Conservation (phyloP, 2,113 vertebrate genomes). For the Thermophis baileyi region DNA sequence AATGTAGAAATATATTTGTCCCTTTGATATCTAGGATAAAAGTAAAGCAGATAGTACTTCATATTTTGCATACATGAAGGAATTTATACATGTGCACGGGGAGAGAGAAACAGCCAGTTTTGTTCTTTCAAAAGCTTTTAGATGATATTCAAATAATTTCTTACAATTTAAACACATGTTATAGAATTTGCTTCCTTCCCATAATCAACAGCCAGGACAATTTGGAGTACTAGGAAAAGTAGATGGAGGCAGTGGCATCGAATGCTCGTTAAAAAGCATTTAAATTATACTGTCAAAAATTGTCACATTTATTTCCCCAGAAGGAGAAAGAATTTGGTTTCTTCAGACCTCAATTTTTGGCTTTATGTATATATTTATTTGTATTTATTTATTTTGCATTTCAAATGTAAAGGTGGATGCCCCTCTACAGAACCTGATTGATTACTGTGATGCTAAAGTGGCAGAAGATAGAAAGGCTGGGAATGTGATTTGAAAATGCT, state of each 20-base stretch:
- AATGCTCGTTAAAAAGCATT: slow-evolving; percentile 69
- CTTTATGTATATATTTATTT: slow-evolving; percentile 34
- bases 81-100: background rate
- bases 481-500: slow-evolving; percentile 17
- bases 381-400: slow-evolving; percentile 39
- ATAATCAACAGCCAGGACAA: slow-evolving; percentile 72
- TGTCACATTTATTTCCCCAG: slow-evolving; percentile 56
- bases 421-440: slow-evolving; percentile 44
- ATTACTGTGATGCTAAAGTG: slow-evolving; percentile 36
- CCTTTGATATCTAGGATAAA: slow-evolving; percentile 32
- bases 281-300: slow-evolving; percentile 76
- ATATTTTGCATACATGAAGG: slow-evolving; percentile 42
- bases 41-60: slow-evolving; percentile 54
- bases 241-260: slow-evolving; percentile 67
- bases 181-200: slow-evolving; percentile 66
- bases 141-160: slow-evolving; percentile 69
- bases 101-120: slow-evolving; percentile 20
- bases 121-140: slow-evolving; percentile 64
- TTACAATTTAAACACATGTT: slow-evolving; percentile 71
- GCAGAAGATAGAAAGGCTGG: slow-evolving; percentile 34
- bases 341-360: slow-evolving; percentile 51
- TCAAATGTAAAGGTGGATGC: slow-evolving; percentile 50
- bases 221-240: slow-evolving; percentile 62
- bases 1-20: background rate
- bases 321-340: slow-evolving; percentile 56